These are phyloP conservation scores for Xiphorhynchus elegans DNA, from an alignment of 2,113 vertebrate genomes.

Conservation along the genomic window DNA sequence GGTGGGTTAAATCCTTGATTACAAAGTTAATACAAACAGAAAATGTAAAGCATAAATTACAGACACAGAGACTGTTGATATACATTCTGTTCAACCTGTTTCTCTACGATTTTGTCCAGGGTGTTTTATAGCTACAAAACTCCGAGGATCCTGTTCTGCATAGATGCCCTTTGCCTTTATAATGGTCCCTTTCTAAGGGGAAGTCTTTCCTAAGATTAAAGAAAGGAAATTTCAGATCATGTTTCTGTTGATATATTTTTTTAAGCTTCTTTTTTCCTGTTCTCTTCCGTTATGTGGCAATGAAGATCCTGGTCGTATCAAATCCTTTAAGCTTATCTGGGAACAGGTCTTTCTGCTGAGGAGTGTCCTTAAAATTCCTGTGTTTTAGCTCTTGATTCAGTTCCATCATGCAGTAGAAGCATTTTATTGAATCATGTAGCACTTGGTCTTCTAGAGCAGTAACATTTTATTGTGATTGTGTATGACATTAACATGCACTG, in stretches of 20 bases:
- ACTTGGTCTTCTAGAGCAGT: not conserved
- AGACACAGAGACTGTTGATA: not conserved
- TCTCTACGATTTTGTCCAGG: not conserved
- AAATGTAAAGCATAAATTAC: not conserved
- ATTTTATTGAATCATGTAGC: not conserved
- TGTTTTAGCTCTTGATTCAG: not conserved
- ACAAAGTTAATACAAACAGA: not conserved
- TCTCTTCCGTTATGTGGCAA: not conserved
- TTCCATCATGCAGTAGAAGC: not conserved
- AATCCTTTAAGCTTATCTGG: not conserved
- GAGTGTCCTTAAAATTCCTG: not conserved
- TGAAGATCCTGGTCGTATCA: fast-evolving
- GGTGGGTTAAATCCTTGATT: not conserved
- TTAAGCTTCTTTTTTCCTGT: not conserved
- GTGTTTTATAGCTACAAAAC: not conserved
- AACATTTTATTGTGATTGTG: not conserved
- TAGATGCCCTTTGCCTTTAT: not conserved
- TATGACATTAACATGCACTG: not conserved
- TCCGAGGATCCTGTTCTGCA: not conserved
- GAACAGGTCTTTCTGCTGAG: not conserved
- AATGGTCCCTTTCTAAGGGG: not conserved
- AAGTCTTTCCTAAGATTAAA: not conserved
- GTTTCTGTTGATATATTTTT: not conserved
- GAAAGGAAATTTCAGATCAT: not conserved
- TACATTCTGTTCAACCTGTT: not conserved